Evolutionary conservation across 2,113 vertebrate genomes (phyloP), one percentile per base, ranked within the genome.

Genomic region (Xenopus laevis): DNA sequence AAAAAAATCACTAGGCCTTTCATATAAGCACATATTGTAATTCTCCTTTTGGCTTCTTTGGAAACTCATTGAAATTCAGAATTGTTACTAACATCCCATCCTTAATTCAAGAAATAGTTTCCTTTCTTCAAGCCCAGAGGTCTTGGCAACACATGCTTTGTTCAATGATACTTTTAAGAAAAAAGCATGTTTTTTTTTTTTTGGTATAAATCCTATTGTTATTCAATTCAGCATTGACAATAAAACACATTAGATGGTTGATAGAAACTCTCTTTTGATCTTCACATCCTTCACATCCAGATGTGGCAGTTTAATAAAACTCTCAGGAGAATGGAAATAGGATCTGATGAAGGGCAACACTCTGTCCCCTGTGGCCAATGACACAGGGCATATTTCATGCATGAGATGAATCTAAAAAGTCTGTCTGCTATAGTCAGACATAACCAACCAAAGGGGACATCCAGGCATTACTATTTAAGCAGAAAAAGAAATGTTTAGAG

Each of bases 331-430:
- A 63, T 45, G 7, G 65, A 27, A 53, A 52, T 53, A 45, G 11
- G 65, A 68, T 62, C 65, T 47, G 72, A 62, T 62, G 40, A 57
- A 50, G 45, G 16, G 57, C 20, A 40, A 52, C 23, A 15, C 30
- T 47, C 52, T 40, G 50, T 62, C 60, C 72, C 72, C 60, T 30
- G 9, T 46, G 73, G 57, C 46, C 45, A 12, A 10, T 59, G 57
- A 40, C 44, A 53, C 4, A 8, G 23, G 65, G 73, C 46, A 33
- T 20, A 75, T 75, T 75, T 69, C 58, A 75, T 58, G 73, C 73
- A 68, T 68, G 73, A 62, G 20, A 65, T 50, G 58, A 62, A 40
- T 65, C 73, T 75, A 75, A 75, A 75, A 68, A 75, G 57, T 68
- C 45, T 57, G 33, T 58, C 55, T 57, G 27, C 30, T 62, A 18